These are phyloP conservation scores for Knipowitschia caucasica DNA, from an alignment of 2,797 vertebrate species.

Conservation along the genomic window DNA sequence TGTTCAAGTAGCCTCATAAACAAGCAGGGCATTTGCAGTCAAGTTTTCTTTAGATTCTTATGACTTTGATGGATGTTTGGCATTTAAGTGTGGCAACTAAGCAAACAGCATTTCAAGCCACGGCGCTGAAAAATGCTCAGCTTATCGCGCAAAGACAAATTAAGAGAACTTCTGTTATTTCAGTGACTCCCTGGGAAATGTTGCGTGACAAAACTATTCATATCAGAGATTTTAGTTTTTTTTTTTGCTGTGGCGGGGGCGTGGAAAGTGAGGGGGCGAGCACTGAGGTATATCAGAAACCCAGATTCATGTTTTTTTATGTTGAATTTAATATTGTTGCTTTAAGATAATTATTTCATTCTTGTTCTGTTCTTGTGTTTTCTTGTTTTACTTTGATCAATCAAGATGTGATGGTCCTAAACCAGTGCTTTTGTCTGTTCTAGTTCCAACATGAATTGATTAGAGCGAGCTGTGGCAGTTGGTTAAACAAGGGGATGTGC, in stretches of 20 bases:
- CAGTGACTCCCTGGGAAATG: slow-evolving; percentile 44
- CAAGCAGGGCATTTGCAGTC: background rate
- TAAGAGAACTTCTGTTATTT: slow-evolving; percentile 35
- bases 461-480: background rate
- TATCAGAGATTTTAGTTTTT: slow-evolving; percentile 5
- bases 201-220: slow-evolving; percentile 35
- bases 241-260: background rate
- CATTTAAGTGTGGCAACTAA: slow-evolving; percentile 35
- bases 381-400: background rate
- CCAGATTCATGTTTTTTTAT: background rate
- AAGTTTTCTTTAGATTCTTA: slow-evolving; percentile 7
- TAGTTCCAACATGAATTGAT: background rate
- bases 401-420: too few species aligned
- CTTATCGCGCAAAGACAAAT: slow-evolving; percentile 35
- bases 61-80: slow-evolving; percentile 45
- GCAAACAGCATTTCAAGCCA: slow-evolving; percentile 33
- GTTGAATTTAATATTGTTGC: background rate
- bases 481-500: too few species aligned
- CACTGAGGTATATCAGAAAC: background rate
- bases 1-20: background rate
- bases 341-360: background rate
- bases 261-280: background rate
- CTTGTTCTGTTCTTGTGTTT: background rate
- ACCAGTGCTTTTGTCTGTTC: background rate
- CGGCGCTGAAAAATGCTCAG: slow-evolving; percentile 18